Conservation (phyloP, 2,113 vertebrate genomes). For the Dipodomys stephensi region DNA sequence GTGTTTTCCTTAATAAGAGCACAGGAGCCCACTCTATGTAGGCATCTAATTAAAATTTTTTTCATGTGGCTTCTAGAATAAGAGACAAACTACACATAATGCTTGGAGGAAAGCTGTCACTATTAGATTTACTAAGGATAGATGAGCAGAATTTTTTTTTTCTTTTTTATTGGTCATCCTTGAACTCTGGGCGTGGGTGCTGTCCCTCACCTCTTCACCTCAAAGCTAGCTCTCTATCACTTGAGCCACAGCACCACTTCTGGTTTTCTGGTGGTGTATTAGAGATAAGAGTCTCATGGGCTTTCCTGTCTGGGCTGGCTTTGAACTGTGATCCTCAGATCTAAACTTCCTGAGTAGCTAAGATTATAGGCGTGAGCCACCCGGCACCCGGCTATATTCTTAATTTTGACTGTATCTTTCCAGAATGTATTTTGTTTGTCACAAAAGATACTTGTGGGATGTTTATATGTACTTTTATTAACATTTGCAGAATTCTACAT, state of each 20-base stretch:
- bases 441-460: not conserved
- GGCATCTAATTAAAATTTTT: slow-evolving; percentile 19
- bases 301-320: too few relatives aligned
- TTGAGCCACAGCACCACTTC: too few relatives aligned
- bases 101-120: not conserved
- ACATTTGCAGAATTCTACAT: not conserved
- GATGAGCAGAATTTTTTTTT: not conserved
- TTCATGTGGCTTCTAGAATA: not conserved
- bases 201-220: too few relatives aligned
- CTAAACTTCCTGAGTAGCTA: too few relatives aligned
- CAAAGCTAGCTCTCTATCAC: too few relatives aligned
- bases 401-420: slow-evolving; percentile 46
- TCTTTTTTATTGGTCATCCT: too few relatives aligned
- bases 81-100: not conserved
- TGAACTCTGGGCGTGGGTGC: too few relatives aligned
- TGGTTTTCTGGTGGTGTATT: too few relatives aligned
- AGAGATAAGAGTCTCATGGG: too few relatives aligned
- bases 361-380: too few relatives aligned
- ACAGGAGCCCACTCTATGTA: not conserved
- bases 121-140: not conserved
- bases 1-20: slow-evolving; percentile 3
- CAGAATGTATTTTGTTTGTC: slow-evolving; percentile 33
- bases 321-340: too few relatives aligned
- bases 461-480: not conserved
- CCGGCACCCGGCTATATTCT: not conserved